Evolutionary conservation across 2,113 vertebrate genomes (phyloP).

Genomic region (Ptyas mucosa): DNA sequence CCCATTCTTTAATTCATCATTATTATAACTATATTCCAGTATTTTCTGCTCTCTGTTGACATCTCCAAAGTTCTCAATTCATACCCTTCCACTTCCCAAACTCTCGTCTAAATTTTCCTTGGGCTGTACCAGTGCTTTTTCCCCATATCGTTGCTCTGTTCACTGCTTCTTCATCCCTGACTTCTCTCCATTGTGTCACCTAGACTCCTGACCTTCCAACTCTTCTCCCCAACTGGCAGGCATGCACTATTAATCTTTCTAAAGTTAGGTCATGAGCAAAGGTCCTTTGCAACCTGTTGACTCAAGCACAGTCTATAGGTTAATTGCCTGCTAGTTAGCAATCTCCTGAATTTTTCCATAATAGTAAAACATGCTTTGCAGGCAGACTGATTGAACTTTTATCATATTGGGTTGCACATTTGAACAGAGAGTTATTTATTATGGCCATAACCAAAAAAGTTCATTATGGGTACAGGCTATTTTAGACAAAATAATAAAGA

Average conservation of each 20-base stretch:
- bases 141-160: background rate
- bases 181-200: background rate
- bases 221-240: background rate
- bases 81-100: background rate
- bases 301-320: background rate
- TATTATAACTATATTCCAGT: background rate
- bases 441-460: background rate
- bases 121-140: background rate
- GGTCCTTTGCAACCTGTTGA: background rate
- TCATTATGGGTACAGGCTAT: background rate
- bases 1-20: background rate
- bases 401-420: background rate
- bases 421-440: background rate
- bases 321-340: background rate
- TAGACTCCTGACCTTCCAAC: background rate
- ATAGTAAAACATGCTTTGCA: background rate
- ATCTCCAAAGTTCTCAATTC: background rate
- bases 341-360: background rate
- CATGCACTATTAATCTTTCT: background rate
- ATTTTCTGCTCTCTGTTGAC: background rate
- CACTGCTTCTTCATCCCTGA: background rate
- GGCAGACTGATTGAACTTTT: background rate
- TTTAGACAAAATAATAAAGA: background rate
- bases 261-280: background rate
- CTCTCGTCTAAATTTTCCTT: background rate